Base-by-base conservation (phyloP, 2,888 invertebrate genomes). In the Plutella xylostella region DNA sequence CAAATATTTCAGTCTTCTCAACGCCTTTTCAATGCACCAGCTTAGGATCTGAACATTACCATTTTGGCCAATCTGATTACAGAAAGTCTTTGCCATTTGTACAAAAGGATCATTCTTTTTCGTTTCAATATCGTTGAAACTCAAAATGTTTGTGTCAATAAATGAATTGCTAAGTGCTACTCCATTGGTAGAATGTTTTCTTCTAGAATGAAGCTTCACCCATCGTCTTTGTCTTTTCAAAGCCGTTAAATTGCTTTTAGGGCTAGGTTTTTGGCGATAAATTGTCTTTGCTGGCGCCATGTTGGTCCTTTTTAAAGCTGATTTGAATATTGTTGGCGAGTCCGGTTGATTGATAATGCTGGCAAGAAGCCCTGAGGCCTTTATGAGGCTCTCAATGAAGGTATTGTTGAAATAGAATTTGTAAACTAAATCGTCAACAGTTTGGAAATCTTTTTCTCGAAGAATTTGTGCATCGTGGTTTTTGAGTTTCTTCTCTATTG, bases 391-490 rank as follows among this genome's bases (percentile, higher is more conserved):
- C 41, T 82, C 79, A 17, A 82, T 75, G 15, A 75, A 77, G 0
- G 82, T 80, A 28, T 83, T 82, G 45, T 83, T 82, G 25, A 83
- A 83, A 42, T 82, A 83, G 43, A 73, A 78, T 65, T 80, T 82
- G 53, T 78, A 80, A 3, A 83, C 69, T 47, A 83, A 63, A 48
- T 82, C 82, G 19, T 83, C 82, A 0, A 82, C 69, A 0, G 68
- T 55, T 33, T 72, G 63, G 1, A 71, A 58, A 35, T 83, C 78
- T 63, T 75, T 82, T 30, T 79, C 82, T 50, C 66, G 69, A 6
- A 83, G 52, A 9, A 83, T 67, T n/a, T 65, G 45, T 39, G 67
- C 65, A 18, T 83, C 80, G 49, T 76, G 68, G 43, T 79, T 66
- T 48, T 56, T 52, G 3, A 76, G 48, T 45, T 62, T 64, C 9